These are phyloP conservation scores for Casuarius casuarius DNA, from an alignment of 2,113 vertebrate genomes.

Conservation along the genomic window DNA sequence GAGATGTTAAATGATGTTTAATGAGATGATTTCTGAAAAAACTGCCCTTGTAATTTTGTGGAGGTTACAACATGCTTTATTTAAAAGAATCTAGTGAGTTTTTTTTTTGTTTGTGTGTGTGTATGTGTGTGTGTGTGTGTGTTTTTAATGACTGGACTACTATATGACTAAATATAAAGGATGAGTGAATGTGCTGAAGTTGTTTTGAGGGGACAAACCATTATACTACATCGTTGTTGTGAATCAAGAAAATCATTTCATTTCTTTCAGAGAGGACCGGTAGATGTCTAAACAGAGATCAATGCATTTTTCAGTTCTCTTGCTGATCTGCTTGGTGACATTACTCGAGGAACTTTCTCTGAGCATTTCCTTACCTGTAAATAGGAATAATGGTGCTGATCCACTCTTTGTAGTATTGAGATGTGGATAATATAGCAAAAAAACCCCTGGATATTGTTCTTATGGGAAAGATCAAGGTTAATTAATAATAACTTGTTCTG, in stretches of 20 bases:
- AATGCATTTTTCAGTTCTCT: neutral
- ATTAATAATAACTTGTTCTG: neutral
- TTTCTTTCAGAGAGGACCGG: neutral
- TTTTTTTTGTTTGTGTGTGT: neutral
- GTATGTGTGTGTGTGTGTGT: too few relatives aligned
- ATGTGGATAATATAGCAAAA: neutral
- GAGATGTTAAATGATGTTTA: neutral
- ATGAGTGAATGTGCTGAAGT: neutral
- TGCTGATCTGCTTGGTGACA: neutral
- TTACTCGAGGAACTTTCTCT: neutral
- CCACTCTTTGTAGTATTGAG: neutral
- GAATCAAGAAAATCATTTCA: neutral
- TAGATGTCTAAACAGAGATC: neutral
- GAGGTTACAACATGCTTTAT: neutral
- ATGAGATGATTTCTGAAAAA: neutral
- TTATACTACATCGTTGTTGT: neutral
- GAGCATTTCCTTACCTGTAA: neutral
- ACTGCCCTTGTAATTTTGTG: neutral
- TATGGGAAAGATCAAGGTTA: neutral
- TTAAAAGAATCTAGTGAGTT: neutral
- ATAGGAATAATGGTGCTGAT: neutral
- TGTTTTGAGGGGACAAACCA: neutral
- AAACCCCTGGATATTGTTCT: neutral
- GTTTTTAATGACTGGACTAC: neutral
- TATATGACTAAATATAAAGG: neutral